These are phyloP conservation scores for Trimorus sp. DNA, from an alignment of 2,888 invertebrate species.

Conservation along the genomic window DNA sequence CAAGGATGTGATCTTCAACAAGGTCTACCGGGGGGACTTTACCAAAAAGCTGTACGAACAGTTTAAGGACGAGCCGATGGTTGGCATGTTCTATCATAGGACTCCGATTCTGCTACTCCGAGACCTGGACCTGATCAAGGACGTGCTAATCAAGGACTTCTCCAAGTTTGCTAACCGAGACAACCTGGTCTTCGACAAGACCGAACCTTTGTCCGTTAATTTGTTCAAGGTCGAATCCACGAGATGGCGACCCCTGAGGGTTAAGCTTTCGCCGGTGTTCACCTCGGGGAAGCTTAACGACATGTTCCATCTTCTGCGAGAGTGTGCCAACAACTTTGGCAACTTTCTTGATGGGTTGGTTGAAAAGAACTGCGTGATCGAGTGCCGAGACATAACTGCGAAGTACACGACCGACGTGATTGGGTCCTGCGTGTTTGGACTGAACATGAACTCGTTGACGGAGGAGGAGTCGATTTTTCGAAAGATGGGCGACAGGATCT, in stretches of 20 bases:
- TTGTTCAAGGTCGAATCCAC: slow-evolving; percentile 81
- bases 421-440: slow-evolving; percentile 81
- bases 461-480: slow-evolving; percentile 78
- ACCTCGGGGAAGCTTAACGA: slow-evolving; percentile 82
- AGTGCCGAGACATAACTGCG: slow-evolving; percentile 77
- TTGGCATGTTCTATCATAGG: slow-evolving; percentile 77
- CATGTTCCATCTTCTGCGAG: slow-evolving; percentile 82
- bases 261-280: slow-evolving; percentile 82
- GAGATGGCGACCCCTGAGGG: slow-evolving; percentile 82
- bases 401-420: slow-evolving; percentile 82
- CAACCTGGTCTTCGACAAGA: slow-evolving; percentile 75
- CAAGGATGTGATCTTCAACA: slow-evolving; percentile 66
- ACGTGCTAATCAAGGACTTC: slow-evolving; percentile 81
- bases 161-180: slow-evolving; percentile 74
- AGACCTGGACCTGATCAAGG: slow-evolving; percentile 77
- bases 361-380: slow-evolving; percentile 67
- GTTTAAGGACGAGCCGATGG: slow-evolving; percentile 67
- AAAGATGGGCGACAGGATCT: slow-evolving; percentile 74
- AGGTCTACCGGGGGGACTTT: slow-evolving; percentile 14
- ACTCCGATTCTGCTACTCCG: slow-evolving; percentile 77
- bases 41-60: slow-evolving; percentile 45
- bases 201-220: slow-evolving; percentile 82
- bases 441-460: slow-evolving; percentile 79
- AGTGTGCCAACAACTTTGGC: slow-evolving; percentile 80
- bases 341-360: slow-evolving; percentile 78